Evolutionary conservation across 2,888 invertebrate genomes (phyloP).

Genomic region (Barypeithes pellucidus): DNA sequence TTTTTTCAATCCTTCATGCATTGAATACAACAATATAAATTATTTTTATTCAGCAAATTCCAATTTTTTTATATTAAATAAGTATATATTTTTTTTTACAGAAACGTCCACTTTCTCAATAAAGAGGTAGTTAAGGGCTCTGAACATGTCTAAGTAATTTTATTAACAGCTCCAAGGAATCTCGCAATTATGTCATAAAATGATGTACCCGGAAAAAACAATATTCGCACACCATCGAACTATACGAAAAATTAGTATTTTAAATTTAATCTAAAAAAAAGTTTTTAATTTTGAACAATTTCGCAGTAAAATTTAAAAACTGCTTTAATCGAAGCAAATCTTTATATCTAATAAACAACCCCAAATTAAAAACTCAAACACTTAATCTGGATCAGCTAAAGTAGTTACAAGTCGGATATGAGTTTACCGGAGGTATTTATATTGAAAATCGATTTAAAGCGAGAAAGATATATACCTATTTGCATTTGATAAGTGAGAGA

Average conservation of each 20-base stretch:
- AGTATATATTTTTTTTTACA: not conserved
- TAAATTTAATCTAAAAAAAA: too few relatives aligned
- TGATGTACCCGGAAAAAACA: conserved; percentile 9
- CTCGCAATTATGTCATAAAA: conserved; percentile 2
- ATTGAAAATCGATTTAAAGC: conserved; percentile 43
- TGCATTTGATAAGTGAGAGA: conserved; percentile 53
- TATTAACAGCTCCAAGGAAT: conserved; percentile 18
- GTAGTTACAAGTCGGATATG: conserved; percentile 47
- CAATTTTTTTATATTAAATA: too few relatives aligned
- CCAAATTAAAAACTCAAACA: conserved; percentile 22
- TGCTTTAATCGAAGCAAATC: conserved; percentile 13
- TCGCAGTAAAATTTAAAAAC: conserved; percentile 6
- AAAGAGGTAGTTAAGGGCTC: not conserved
- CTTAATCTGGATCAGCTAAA: conserved; percentile 36
- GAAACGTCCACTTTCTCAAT: not conserved
- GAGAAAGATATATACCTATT: conserved; percentile 25
- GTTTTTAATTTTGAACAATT: too few relatives aligned
- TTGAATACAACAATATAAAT: too few relatives aligned
- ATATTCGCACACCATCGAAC: too few relatives aligned
- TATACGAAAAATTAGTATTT: too few relatives aligned
- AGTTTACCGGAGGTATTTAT: conserved; percentile 43
- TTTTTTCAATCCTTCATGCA: too few relatives aligned
- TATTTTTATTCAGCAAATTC: too few relatives aligned
- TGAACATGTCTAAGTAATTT: conserved; percentile 20
- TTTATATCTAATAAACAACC: conserved; percentile 8